phyloP scores from a whole-genome alignment of 2,113 vertebrate species.

The Dasypus novemcinctus region DNA sequence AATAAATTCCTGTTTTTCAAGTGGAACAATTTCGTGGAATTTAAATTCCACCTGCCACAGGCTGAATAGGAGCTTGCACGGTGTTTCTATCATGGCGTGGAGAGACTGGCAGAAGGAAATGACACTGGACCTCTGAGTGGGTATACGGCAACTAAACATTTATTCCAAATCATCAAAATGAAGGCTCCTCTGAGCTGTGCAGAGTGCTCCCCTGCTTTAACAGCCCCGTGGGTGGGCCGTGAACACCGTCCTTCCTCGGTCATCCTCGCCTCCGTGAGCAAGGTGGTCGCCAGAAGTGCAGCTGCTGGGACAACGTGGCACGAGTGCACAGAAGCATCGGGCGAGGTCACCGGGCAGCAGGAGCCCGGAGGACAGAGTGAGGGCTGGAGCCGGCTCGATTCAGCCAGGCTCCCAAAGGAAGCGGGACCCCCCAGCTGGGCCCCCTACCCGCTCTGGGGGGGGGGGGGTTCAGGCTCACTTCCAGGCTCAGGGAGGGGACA shows the following conservation, averaged over 20 bases:
- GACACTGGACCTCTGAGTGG: background rate
- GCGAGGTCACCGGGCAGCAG: too few species aligned
- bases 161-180: background rate
- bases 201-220: too few species aligned
- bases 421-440: background rate
- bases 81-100: too few species aligned
- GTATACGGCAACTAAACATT: fast-evolving
- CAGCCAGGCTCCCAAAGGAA: background rate
- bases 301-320: too few species aligned
- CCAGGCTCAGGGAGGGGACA: background rate
- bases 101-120: fast-evolving
- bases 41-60: background rate
- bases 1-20: too few species aligned
- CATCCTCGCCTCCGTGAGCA: too few species aligned
- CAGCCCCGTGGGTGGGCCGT: too few species aligned
- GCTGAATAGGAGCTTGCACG: background rate
- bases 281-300: too few species aligned
- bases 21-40: too few species aligned
- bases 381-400: too few species aligned
- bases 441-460: background rate
- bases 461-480: background rate
- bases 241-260: too few species aligned
- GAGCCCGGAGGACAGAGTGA: too few species aligned
- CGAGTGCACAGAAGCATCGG: background rate
- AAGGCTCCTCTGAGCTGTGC: fast-evolving